Evolutionary conservation across 1,140 invertebrate species (phyloP).

Genomic region (Drosophila quadrilineata): DNA sequence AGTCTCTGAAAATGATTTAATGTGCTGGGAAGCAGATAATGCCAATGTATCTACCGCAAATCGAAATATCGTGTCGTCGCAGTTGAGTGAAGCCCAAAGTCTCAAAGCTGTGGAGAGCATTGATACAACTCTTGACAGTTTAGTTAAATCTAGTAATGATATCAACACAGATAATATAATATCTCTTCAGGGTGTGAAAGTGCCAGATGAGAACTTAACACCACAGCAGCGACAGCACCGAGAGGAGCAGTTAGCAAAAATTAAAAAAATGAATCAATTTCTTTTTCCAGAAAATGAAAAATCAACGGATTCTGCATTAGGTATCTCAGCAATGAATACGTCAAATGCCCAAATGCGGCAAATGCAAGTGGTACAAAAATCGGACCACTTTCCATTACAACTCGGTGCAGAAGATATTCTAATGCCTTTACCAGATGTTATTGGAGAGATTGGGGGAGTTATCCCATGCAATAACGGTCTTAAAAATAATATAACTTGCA

Average conservation of each 20-base stretch:
- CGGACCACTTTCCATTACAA: conserved; percentile 31
- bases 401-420: conserved; percentile 43
- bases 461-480: conserved; percentile 46
- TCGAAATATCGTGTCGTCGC: conserved; percentile 19
- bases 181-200: conserved; percentile 90
- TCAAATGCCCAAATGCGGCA: conserved; percentile 39
- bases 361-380: conserved; percentile 35
- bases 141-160: conserved; percentile 47
- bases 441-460: conserved; percentile 50
- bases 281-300: conserved; percentile 89
- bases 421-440: conserved; percentile 47
- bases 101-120: conserved; percentile 59
- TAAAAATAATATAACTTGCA: conserved; percentile 36
- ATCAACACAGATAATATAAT: conserved; percentile 81
- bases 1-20: conserved; percentile 58
- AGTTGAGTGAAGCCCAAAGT: conserved; percentile 42
- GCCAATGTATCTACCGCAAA: conserved; percentile 1
- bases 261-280: conserved; percentile 96
- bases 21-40: conserved; percentile 68
- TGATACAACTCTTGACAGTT: conserved; percentile 40
- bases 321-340: conserved; percentile 51
- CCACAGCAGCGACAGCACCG: conserved; percentile 96
- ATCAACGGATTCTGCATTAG: conserved; percentile 13
- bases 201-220: conserved; percentile 97
- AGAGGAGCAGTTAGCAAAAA: conserved; percentile 94